Base-by-base conservation (phyloP, 1,140 invertebrate genomes). In the Drosophila pseudoobscura region DNA sequence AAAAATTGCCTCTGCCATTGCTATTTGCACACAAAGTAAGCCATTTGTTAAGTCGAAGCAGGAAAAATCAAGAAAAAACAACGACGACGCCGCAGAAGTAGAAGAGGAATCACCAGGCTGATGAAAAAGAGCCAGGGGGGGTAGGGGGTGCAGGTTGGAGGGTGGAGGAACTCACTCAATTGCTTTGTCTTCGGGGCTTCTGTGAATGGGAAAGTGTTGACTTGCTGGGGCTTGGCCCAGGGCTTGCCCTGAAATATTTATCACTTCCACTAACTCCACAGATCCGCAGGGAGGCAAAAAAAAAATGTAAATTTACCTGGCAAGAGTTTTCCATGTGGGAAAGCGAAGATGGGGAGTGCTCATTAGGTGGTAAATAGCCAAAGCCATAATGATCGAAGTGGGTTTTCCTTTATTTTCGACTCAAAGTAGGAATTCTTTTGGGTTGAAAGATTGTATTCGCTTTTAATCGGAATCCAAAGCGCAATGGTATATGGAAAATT, bases 1-100 rank as follows among this genome's bases (percentile, higher is more conserved):
- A 79, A 87, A 76, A 87, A 82, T 87, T 88, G 78, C 83, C 74
- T 64, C 64, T 78, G 62, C 66, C 41, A 50, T 66, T 78, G 57
- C 52, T 74, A 62, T 72, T 75, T 63, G 63, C 70, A 68, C 76
- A 58, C 58, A 68, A 80, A 82, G 63, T 82, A 74, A 68, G 68
- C 74, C 69, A 85, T 77, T 76, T 75, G 69, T 64, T 65, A 52
- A 17, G 35, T 5, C 15, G 57, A 45, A 65, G 76, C 13, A 31
- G 41, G 57, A 26, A 35, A 51, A 62, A 22, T 41, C 17, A 0
- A 59, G 39, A n/a, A 22, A 46, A 44, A 29, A n/a, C 8, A 11
- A 13, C 45, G 58, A 26, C 24, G 4, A 5, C 20, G 20, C 0
- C 20, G 44, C 6, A 44, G 49, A 50, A 55, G 52, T 72, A 56